Base-by-base conservation (phyloP, 2,113 vertebrate genomes). In the Sprattus sprattus region DNA sequence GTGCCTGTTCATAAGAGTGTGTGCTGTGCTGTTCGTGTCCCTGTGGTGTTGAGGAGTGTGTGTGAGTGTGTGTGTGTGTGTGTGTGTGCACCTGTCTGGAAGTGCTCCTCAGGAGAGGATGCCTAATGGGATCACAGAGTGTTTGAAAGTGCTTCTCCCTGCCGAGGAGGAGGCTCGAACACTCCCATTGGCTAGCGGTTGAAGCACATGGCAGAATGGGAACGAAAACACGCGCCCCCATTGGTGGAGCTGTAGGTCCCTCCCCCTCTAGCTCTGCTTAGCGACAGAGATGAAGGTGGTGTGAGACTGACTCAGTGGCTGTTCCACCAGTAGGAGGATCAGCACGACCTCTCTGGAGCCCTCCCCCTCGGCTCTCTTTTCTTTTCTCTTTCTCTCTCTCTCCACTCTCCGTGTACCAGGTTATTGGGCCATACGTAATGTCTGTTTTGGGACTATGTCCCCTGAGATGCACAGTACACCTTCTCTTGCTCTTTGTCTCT, bases 1-100 rank as follows among this genome's bases (percentile, higher is more conserved):
- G 54, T 57, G 0, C 11, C 67, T 16, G 67, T 75, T 39, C 28
- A 32, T 13, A 32, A 11, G 10, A 4, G 13, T 10, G 5, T 67
- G 22, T 67, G 28, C 13, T 32, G 13, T 39, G 28, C 25, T 82
- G 15, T 82, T 44, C 44, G 1, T 64, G 82, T 45, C 16, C 28
- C 16, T 83, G 82, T 83, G 52, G 18, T 44, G 49, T 84, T 6
- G 10, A 20, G 81, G 82, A 82, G 83, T 86, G 49, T 52, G 64
- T 78, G 83, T 78, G 60, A 47, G 16, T 32, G 54, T 81, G 71
- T 81, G 71, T 54, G 71, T 85, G 4, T 78, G 45, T 80, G 46
- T 82, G 49, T 85, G 52, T 6, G 4, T 82, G 46, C 67, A 75
- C 67, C 67, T 75, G 67, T 75, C 67, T 75, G 67, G 25, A 39